Evolutionary conservation across 2,113 vertebrate species (phyloP).

Genomic region (Sinosuthora webbiana): DNA sequence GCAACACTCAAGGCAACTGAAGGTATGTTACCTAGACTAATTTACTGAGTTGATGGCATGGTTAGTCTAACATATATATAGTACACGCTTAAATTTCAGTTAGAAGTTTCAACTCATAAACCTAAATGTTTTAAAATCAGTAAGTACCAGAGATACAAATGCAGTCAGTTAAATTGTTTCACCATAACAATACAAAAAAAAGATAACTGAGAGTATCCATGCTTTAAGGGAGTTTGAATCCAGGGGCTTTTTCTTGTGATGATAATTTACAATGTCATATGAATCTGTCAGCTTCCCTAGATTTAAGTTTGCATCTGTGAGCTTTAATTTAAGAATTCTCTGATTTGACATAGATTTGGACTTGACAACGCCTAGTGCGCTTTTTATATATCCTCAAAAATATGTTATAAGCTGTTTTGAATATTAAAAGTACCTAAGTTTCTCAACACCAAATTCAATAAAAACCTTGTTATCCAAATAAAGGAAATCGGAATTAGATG

Average conservation of each 20-base stretch:
- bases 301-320: background rate
- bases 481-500: background rate
- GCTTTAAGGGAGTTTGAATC: background rate
- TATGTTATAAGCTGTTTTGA: background rate
- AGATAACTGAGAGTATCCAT: background rate
- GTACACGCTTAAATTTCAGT: background rate
- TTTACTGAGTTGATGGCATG: background rate
- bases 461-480: background rate
- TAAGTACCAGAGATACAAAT: background rate
- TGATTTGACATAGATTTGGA: background rate
- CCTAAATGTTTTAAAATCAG: background rate
- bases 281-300: background rate
- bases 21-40: background rate
- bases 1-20: background rate
- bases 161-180: background rate
- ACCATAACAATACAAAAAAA: background rate
- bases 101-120: background rate
- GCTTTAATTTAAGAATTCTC: background rate
- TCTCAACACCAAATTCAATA: background rate
- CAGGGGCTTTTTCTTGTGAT: background rate
- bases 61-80: background rate
- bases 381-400: background rate
- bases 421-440: background rate
- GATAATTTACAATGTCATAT: background rate
- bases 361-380: fast-evolving